A percentile compares a stretch with the other conserved stretches of the same genome.
Evolutionary conservation across 2,797 vertebrate genomes (phyloP).

Genomic region (Sebastes kiyomatsui): DNA sequence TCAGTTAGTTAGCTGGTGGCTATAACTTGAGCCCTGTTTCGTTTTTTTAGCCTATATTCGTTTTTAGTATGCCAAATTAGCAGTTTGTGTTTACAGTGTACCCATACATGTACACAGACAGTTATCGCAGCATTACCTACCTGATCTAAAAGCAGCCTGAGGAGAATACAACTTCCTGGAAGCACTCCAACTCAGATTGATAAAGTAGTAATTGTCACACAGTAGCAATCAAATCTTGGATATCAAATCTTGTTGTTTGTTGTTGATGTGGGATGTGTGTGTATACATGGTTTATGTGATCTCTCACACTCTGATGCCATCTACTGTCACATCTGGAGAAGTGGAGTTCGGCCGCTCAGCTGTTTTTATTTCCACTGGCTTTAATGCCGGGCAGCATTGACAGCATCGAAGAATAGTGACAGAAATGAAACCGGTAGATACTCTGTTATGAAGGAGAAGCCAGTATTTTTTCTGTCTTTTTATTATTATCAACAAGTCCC

Average conservation of each 20-base stretch:
- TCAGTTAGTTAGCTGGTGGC: not conserved
- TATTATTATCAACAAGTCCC: not conserved
- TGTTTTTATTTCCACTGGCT: not conserved
- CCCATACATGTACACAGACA: not conserved
- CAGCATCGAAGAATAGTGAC: not conserved
- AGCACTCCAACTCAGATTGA: not conserved
- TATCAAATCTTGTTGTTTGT: not conserved
- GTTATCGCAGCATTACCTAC: not conserved
- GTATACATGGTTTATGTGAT: not conserved
- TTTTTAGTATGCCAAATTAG: not conserved
- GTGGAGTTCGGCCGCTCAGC: constrained; percentile 7
- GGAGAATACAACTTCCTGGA: not conserved
- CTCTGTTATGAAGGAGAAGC: not conserved
- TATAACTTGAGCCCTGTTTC: not conserved
- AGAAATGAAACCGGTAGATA: not conserved
- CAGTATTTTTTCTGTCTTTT: not conserved
- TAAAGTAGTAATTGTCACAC: not conserved
- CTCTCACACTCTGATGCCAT: constrained; percentile 60
- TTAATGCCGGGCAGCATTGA: not conserved
- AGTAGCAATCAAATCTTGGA: not conserved
- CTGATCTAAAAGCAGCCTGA: not conserved
- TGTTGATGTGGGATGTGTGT: not conserved
- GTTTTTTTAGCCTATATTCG: not conserved
- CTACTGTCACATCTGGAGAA: constrained; percentile 53
- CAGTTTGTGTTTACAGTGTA: not conserved